A percentile compares a stretch with the other conserved stretches of the same genome.
These are phyloP conservation scores for Dryobotodes eremita DNA, from an alignment of 2,888 invertebrate genomes.

Conservation along the genomic window DNA sequence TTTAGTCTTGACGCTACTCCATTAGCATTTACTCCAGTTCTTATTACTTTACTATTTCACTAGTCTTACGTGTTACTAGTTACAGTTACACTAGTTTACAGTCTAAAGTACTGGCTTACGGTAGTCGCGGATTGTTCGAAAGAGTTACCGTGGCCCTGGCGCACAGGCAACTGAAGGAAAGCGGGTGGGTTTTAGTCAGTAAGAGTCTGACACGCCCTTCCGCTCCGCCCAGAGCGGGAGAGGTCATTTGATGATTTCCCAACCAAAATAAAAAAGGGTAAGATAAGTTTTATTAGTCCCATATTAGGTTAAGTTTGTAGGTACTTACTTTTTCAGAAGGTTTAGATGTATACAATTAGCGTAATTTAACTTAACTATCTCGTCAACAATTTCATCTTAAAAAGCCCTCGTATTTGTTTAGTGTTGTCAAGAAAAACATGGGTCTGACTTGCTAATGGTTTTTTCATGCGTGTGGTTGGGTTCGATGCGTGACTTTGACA, in stretches of 20 bases:
- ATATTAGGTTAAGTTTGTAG: slow-evolving; percentile 18
- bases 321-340: slow-evolving; percentile 11
- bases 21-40: background rate
- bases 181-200: too few species aligned
- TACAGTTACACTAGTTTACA: slow-evolving; percentile 13
- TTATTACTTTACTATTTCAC: slow-evolving; percentile 43
- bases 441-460: background rate
- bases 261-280: too few species aligned
- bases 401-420: background rate
- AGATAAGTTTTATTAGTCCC: slow-evolving; percentile 37
- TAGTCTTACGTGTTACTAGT: slow-evolving; percentile 28
- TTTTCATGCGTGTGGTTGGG: background rate
- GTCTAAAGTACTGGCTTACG: slow-evolving; percentile 3
- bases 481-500: slow-evolving; percentile 37
- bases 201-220: too few species aligned
- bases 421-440: slow-evolving; percentile 8
- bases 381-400: background rate
- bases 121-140: too few species aligned
- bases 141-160: too few species aligned
- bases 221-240: too few species aligned
- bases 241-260: too few species aligned
- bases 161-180: too few species aligned
- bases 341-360: background rate
- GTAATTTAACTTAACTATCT: slow-evolving; percentile 8
- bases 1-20: slow-evolving; percentile 39